Evolutionary conservation across 2,888 invertebrate genomes (phyloP).

Genomic region (Nomada ferruginata): DNA sequence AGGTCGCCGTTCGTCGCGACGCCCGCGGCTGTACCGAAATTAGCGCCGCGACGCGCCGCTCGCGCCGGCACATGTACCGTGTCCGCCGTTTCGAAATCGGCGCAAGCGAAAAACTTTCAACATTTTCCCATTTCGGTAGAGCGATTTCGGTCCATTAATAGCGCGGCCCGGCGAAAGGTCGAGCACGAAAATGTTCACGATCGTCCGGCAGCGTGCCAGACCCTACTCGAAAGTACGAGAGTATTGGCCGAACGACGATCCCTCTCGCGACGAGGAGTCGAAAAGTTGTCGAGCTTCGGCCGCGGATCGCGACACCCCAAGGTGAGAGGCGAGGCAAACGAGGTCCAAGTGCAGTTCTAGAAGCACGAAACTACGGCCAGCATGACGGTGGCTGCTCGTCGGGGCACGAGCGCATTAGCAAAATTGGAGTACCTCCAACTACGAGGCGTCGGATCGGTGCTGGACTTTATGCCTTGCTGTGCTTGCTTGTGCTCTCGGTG

Average conservation of each 20-base stretch:
- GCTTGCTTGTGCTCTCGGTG: slow-evolving; percentile 40
- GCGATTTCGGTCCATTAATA: slow-evolving; percentile 60
- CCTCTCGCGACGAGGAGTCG: not conserved
- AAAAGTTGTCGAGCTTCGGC: slow-evolving; percentile 52
- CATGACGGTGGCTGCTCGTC: slow-evolving; percentile 24
- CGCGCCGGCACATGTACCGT: not conserved
- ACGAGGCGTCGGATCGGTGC: slow-evolving; percentile 70
- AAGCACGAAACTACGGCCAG: slow-evolving; percentile 37
- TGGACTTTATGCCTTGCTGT: slow-evolving; percentile 47
- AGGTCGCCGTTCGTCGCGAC: not conserved
- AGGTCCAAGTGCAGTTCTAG: slow-evolving; percentile 62
- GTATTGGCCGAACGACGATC: not conserved
- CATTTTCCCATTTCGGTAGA: slow-evolving; percentile 58
- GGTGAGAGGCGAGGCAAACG: slow-evolving; percentile 55
- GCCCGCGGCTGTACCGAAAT: slow-evolving; percentile 10
- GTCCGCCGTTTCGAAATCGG: slow-evolving; percentile 34
- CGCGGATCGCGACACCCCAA: slow-evolving; percentile 37
- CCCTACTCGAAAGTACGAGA: not conserved
- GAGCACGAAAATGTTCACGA: slow-evolving; percentile 46
- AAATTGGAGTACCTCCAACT: slow-evolving; percentile 82
- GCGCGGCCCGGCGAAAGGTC: slow-evolving; percentile 54
- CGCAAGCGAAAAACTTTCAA: slow-evolving; percentile 21
- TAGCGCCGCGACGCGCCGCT: not conserved
- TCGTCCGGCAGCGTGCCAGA: slow-evolving; percentile 55
- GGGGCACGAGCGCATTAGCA: slow-evolving; percentile 77